phyloP scores from a whole-genome alignment of 1,140 invertebrate species.

The Yoshiicerus persimilis region DNA sequence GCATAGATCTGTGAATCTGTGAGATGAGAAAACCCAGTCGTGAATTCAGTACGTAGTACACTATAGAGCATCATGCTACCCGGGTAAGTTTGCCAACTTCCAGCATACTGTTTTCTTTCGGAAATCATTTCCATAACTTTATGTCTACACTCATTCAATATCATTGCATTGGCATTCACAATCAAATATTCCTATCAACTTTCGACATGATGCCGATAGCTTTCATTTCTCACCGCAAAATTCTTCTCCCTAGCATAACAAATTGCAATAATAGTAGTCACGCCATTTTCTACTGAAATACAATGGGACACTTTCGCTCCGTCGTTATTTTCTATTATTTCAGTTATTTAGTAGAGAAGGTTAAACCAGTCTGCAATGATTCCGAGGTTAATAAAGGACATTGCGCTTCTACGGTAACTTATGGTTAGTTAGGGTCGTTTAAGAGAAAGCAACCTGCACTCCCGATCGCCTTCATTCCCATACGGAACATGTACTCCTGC shows the following conservation, averaged over 20 bases:
- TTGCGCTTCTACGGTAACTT: too few species aligned
- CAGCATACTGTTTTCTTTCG: background rate
- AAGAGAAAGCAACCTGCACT: too few species aligned
- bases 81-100: background rate
- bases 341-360: background rate
- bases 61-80: background rate
- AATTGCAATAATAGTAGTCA: too few species aligned
- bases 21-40: background rate
- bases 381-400: background rate
- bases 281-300: background rate
- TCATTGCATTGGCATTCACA: background rate
- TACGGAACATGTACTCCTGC: background rate
- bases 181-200: background rate
- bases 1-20: background rate
- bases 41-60: background rate
- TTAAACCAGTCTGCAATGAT: background rate
- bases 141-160: background rate
- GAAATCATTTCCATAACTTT: background rate
- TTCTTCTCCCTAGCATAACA: too few species aligned
- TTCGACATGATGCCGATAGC: background rate
- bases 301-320: background rate
- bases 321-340: background rate
- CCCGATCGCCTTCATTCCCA: too few species aligned
- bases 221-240: background rate
- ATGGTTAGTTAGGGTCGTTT: too few species aligned